Percentiles rank a stretch among this genome's conserved stretches.
Evolutionary conservation across 2,113 vertebrate genomes (phyloP).

Genomic region (Microcebus jonahi): DNA sequence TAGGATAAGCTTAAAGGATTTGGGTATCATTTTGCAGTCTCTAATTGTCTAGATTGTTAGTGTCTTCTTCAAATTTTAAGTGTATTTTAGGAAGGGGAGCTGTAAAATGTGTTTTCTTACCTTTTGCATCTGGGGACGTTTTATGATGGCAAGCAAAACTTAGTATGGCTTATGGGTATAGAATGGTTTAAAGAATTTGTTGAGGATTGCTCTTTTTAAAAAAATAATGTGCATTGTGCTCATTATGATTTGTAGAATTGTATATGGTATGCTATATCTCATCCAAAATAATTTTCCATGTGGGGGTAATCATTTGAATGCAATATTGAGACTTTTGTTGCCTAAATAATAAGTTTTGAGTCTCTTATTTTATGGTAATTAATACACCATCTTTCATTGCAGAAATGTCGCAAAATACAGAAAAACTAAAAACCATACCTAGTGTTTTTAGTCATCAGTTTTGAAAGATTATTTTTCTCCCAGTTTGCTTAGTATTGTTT

Average conservation of each 20-base stretch:
- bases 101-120: neutral
- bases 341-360: slow-evolving; percentile 32
- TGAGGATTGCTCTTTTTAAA: neutral
- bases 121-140: neutral
- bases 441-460: neutral
- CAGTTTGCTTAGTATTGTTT: neutral
- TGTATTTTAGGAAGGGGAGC: neutral
- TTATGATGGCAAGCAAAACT: slow-evolving; percentile 13
- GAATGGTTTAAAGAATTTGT: slow-evolving; percentile 45
- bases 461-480: slow-evolving; percentile 37
- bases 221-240: neutral
- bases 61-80: slow-evolving; percentile 33
- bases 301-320: slow-evolving; percentile 27
- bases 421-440: neutral
- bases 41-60: neutral
- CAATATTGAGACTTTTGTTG: slow-evolving; percentile 21
- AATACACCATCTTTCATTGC: neutral
- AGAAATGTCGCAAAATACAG: slow-evolving; percentile 26
- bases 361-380: slow-evolving; percentile 38
- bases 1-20: slow-evolving; percentile 14
- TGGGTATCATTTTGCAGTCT: neutral
- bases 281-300: slow-evolving; percentile 33
- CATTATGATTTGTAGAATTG: slow-evolving; percentile 36
- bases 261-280: neutral
- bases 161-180: neutral